These are phyloP conservation scores for Beaufortia kweichowensis DNA, from an alignment of 2,113 vertebrate species.

Conservation along the genomic window DNA sequence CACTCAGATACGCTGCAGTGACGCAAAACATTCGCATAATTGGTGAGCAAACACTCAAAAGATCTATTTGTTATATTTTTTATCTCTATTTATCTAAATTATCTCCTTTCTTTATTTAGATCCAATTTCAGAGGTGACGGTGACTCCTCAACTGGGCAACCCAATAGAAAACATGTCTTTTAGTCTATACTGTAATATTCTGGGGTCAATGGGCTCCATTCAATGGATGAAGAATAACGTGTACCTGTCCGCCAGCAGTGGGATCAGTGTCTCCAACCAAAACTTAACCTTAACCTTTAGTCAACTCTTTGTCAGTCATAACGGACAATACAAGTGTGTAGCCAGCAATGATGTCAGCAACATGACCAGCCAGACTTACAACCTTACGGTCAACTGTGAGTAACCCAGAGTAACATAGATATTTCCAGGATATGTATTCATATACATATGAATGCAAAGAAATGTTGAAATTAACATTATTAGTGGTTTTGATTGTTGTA, in stretches of 20 bases:
- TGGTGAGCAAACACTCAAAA: slow-evolving; percentile 55
- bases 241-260: slow-evolving; percentile 10
- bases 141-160: slow-evolving; percentile 14
- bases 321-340: slow-evolving; percentile 54
- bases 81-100: not conserved
- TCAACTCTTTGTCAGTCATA: slow-evolving; percentile 17
- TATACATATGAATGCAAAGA: not conserved
- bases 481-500: not conserved
- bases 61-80: not conserved
- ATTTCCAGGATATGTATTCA: slow-evolving; percentile 5
- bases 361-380: slow-evolving; percentile 42
- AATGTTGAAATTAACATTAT: not conserved
- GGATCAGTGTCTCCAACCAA: slow-evolving; percentile 22
- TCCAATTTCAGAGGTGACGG: slow-evolving; percentile 51
- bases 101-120: slow-evolving; percentile 48
- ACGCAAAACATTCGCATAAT: slow-evolving; percentile 53
- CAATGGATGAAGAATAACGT: slow-evolving; percentile 58
- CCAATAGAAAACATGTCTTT: slow-evolving; percentile 53
- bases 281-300: slow-evolving; percentile 38
- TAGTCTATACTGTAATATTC: slow-evolving; percentile 59
- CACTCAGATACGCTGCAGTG: slow-evolving; percentile 47
- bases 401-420: slow-evolving; percentile 28
- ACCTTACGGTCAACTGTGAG: slow-evolving; percentile 69
- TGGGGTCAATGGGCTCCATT: slow-evolving; percentile 48
- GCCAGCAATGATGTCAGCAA: slow-evolving; percentile 49